Base-by-base conservation (phyloP, 2,113 vertebrate genomes). In the Ursus arctos region DNA sequence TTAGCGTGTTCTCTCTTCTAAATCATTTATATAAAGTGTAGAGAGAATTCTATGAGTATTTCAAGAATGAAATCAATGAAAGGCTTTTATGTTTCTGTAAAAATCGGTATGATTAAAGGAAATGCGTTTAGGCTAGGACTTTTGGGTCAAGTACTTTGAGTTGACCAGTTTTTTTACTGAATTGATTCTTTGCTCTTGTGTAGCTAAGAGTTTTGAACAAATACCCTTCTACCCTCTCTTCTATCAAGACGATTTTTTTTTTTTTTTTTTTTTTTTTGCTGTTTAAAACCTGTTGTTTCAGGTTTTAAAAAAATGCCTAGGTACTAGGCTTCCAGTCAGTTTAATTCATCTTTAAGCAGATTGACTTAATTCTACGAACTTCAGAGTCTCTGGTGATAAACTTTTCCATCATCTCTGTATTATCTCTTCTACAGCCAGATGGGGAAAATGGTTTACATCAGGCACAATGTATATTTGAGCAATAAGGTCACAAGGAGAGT, bases 361-460 rank as follows among this genome's bases (percentile, higher is more conserved):
- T 65, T 7, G 57, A 57, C 74, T 63, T 82, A 61, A 76, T 86
- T 0, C 26, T 1, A 47, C 43, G 0, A 96, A 40, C 69, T 69
- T 87, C 12, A 91, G 95, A 82, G 14, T 51, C 15, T 89, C 69
- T 65, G 43, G 33, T 21, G 96, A 69, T 18, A 86, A 77, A 77
- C 57, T 49, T n/a, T 57, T 59, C 88, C 77, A 61, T 63, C 87
- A 33, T 55, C 43, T 91, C 65, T 79, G 63, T 16, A 57, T 94
- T 95, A 85, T 7, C 91, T 97, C 59, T 84, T 63, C 89, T 79
- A 53, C 36, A 71, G 59, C 76, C 96, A 81, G 93, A 90, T 88
- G 89, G 74, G 85, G n/a, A n/a, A 36, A 49, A 84, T 90, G 83
- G 96, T 92, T 98, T 95, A 85, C 61, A 97, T 97, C 94, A 95